A percentile compares a stretch with the other conserved stretches of the same genome.
Evolutionary conservation across 2,113 vertebrate genomes (phyloP).

Genomic region (Pygoscelis adeliae): DNA sequence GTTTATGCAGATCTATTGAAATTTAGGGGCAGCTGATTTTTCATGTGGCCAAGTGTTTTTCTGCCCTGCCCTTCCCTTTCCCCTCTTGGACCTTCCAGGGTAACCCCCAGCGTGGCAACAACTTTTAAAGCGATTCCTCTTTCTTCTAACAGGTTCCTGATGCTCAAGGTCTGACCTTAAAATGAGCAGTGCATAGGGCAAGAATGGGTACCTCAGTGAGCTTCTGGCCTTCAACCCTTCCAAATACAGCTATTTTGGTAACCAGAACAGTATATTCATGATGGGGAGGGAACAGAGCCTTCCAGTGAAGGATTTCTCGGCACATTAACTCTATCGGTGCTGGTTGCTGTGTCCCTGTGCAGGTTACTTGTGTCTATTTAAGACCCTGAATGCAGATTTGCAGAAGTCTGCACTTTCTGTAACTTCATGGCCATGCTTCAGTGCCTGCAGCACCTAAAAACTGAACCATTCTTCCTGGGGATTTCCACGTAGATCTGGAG

Average conservation of each 20-base stretch:
- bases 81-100: neutral
- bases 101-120: slow-evolving; percentile 20
- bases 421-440: neutral
- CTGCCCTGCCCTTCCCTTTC: slow-evolving; percentile 41
- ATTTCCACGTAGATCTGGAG: neutral
- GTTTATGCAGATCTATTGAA: neutral
- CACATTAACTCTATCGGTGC: slow-evolving; percentile 18
- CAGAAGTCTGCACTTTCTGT: neutral
- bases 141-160: slow-evolving; percentile 65
- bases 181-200: neutral
- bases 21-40: neutral
- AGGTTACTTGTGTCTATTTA: neutral
- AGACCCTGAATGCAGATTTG: neutral
- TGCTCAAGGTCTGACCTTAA: slow-evolving; percentile 63
- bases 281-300: neutral
- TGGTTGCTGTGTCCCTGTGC: neutral
- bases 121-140: slow-evolving; percentile 21
- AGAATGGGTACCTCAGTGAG: neutral
- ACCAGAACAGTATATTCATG: neutral
- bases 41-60: slow-evolving; percentile 12
- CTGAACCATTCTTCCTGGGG: neutral
- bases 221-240: slow-evolving; percentile 20
- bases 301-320: neutral
- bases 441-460: neutral
- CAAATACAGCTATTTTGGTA: neutral